Conservation (phyloP, 2,888 invertebrate genomes). For the Brassicogethes aeneus region DNA sequence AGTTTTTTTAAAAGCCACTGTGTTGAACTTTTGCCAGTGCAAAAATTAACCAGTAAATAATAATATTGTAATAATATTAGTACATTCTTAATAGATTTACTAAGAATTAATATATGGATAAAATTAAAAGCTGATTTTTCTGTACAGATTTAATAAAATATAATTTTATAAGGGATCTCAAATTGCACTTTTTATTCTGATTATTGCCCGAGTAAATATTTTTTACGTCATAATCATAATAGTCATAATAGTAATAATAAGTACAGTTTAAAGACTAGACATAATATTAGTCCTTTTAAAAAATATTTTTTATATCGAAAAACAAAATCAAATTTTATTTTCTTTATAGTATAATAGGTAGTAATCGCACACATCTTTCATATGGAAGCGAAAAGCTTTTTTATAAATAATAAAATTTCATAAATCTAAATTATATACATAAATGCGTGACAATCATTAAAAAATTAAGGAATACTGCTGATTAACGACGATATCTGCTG, state of each 20-base stretch:
- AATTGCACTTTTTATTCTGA: too few species aligned
- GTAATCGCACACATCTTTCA: too few species aligned
- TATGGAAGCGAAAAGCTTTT: not conserved
- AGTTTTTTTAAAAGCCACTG: not conserved
- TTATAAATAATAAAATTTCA: slow-evolving; percentile 1
- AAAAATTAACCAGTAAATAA: not conserved
- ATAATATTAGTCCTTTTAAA: slow-evolving; percentile 5
- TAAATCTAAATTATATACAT: slow-evolving; percentile 19
- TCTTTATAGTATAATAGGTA: too few species aligned
- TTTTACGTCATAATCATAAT: too few species aligned
- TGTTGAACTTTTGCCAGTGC: not conserved
- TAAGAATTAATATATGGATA: not conserved
- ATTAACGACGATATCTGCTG: not conserved
- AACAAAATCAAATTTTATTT: not conserved
- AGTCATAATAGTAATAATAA: too few species aligned
- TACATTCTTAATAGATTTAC: not conserved
- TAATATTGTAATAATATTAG: not conserved
- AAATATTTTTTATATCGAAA: not conserved
- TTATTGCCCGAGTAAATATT: too few species aligned
- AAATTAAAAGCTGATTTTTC: too few species aligned
- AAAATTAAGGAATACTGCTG: slow-evolving; percentile 10
- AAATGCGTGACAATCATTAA: slow-evolving; percentile 16
- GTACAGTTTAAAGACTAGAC: slow-evolving; percentile 29
- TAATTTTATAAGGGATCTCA: too few species aligned
- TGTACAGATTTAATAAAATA: too few species aligned